Conservation (phyloP, 2,888 invertebrate species). For the Leptura quadrifasciata region DNA sequence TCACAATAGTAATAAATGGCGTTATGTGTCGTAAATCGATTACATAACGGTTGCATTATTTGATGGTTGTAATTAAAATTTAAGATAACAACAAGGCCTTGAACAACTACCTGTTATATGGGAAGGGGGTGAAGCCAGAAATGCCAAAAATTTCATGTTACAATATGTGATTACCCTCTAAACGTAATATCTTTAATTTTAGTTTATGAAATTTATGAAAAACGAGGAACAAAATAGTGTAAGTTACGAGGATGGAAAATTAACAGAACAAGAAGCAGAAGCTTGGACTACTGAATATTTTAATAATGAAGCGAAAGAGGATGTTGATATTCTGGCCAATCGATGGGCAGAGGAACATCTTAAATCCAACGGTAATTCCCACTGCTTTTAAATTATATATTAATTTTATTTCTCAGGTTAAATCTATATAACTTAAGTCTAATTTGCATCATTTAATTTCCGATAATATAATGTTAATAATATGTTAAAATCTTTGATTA, state of each 20-base stretch:
- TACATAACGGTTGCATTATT: too few species aligned
- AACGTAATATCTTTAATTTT: conserved; percentile 61
- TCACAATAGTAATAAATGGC: too few species aligned
- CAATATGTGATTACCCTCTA: too few species aligned
- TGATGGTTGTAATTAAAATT: too few species aligned
- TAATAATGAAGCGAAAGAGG: conserved; percentile 63
- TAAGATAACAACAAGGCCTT: too few species aligned
- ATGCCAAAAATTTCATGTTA: too few species aligned
- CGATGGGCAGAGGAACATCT: conserved; percentile 71
- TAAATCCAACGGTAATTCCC: conserved; percentile 55
- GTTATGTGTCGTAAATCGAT: too few species aligned
- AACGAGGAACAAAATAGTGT: conserved; percentile 83
- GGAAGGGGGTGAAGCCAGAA: too few species aligned
- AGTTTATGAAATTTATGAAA: conserved; percentile 91
- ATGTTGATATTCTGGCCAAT: conserved; percentile 57
- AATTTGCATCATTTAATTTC: too few species aligned
- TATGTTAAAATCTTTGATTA: not conserved
- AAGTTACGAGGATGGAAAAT: conserved; percentile 75
- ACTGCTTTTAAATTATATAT: not conserved
- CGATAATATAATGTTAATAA: too few species aligned
- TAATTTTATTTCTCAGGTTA: not conserved
- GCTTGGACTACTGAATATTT: conserved; percentile 75
- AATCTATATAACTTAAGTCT: too few species aligned
- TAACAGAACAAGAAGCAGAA: conserved; percentile 71
- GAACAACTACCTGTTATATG: too few species aligned